Evolutionary conservation across 2,797 vertebrate genomes (phyloP), one percentile per base, ranked within the genome.

Genomic region (Chiroxiphia lanceolata): DNA sequence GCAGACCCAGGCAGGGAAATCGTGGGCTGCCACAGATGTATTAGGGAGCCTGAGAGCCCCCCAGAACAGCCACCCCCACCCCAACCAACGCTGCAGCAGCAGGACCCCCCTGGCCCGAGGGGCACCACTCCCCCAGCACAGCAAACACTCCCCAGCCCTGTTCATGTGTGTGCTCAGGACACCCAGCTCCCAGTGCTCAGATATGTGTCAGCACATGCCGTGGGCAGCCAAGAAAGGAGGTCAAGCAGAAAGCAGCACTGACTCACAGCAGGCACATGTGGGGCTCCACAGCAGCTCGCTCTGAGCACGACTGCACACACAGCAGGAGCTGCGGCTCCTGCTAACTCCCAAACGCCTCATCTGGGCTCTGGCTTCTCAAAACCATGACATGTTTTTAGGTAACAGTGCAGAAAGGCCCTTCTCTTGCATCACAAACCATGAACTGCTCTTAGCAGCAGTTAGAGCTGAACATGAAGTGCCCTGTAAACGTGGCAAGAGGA

Each of bases 171-270:
- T 14, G 15, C 70, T 26, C 57, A 38, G 45, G 70, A 63, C 63
- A 12, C 14, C 0, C 0, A 45, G 87, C 57, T 85, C 59, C 64
- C 83, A 26, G 76, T 42, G 76, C 89, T 90, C 86, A 33, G 59
- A 40, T 54, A 15, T 15, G 64, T 86, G 93, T 86, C 86, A 92
- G 40, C 83, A 70, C 56, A 54, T 0, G 76, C 91, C 64, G 0
- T 45, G 83, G 86, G 94, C 91, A 93, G 83, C 69, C 69, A 54
- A 56, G 69, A 86, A 86, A 81, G 0, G n/a, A 93, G 89, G 86
- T 88, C 87, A 81, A 78, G 89, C 77, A 86, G 79, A 92, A 94
- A 48, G 74, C 13, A 89, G 60, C 80, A 63, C 72, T 63, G 69
- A 71, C 38, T 92, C 61, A 18, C 80, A 38, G 11, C 1, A 4